Conservation (phyloP, 2,113 vertebrate genomes). For the Aspidoscelis tigris region DNA sequence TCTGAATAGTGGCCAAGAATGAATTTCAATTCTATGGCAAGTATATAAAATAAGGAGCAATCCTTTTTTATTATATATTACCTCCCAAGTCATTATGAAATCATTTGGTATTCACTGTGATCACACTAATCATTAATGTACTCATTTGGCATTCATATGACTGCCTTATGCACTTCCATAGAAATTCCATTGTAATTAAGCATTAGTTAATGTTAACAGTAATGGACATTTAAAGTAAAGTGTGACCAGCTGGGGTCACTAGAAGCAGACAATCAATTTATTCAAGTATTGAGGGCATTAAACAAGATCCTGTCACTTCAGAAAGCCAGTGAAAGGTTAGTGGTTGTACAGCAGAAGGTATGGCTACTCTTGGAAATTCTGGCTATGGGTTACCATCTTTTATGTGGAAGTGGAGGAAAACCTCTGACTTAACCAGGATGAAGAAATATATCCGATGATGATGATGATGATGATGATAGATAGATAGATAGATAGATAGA, state of each 20-base stretch:
- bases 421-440: too few relatives aligned
- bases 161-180: slow-evolving; percentile 73
- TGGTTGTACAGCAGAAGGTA: slow-evolving; percentile 48
- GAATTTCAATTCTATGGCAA: slow-evolving; percentile 65
- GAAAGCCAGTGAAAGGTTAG: slow-evolving; percentile 48
- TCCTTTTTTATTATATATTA: slow-evolving; percentile 72
- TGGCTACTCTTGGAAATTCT: slow-evolving; percentile 21
- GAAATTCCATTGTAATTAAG: slow-evolving; percentile 79
- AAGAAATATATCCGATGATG: too few relatives aligned
- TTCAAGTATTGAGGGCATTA: slow-evolving; percentile 37
- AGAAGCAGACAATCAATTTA: slow-evolving; percentile 59
- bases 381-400: slow-evolving; percentile 27
- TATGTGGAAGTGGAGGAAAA: not conserved
- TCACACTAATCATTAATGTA: slow-evolving; percentile 77
- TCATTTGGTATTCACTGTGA: slow-evolving; percentile 78
- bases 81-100: slow-evolving; percentile 77
- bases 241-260: slow-evolving; percentile 65
- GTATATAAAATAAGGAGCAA: slow-evolving; percentile 70
- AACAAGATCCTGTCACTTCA: slow-evolving; percentile 33
- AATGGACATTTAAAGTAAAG: slow-evolving; percentile 73
- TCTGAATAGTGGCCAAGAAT: slow-evolving; percentile 69
- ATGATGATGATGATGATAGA: too few relatives aligned
- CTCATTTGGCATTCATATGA: slow-evolving; percentile 73
- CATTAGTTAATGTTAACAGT: slow-evolving; percentile 79
- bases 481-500: too few relatives aligned